These are phyloP conservation scores for Congeria kusceri DNA, from an alignment of 2,888 invertebrate genomes.

Conservation along the genomic window DNA sequence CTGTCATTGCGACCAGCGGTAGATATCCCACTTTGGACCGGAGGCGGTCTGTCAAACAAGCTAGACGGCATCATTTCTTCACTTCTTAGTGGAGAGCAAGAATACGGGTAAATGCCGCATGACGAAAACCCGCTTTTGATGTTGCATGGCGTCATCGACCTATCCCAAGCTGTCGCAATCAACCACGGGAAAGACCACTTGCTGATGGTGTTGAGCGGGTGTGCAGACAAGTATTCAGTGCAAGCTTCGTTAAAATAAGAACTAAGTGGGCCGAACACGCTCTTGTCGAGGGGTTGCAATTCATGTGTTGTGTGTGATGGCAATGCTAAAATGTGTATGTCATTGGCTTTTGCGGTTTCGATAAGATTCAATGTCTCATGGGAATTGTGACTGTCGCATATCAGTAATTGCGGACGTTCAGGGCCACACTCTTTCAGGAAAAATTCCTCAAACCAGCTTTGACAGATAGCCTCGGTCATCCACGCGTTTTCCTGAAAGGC, in stretches of 20 bases:
- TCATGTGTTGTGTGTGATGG: slow-evolving; percentile 18
- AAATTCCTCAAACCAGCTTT: slow-evolving; percentile 40
- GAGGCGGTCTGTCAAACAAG: no score
- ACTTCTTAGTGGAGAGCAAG: no score
- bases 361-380: slow-evolving; percentile 50
- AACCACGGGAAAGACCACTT: slow-evolving; percentile 17
- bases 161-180: slow-evolving; percentile 1
- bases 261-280: slow-evolving; percentile 17
- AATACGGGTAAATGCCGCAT: slow-evolving; percentile 16
- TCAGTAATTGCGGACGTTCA: slow-evolving; percentile 53
- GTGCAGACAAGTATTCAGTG: slow-evolving; percentile 6
- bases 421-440: slow-evolving; percentile 52
- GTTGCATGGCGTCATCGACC: slow-evolving; percentile 4
- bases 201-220: slow-evolving; percentile 3
- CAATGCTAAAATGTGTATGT: slow-evolving; percentile 5
- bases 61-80: no score
- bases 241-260: not conserved
- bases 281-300: slow-evolving; percentile 8
- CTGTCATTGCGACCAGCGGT: no score
- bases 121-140: slow-evolving; percentile 1
- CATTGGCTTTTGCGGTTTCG: slow-evolving; percentile 37
- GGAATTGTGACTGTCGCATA: slow-evolving; percentile 53
- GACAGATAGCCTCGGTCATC: slow-evolving; percentile 53
- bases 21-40: no score
- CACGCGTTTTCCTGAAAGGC: slow-evolving; percentile 54